Evolutionary conservation across 2,113 vertebrate genomes (phyloP), one percentile per base, ranked within the genome.

Genomic region (Scatophagus argus): DNA sequence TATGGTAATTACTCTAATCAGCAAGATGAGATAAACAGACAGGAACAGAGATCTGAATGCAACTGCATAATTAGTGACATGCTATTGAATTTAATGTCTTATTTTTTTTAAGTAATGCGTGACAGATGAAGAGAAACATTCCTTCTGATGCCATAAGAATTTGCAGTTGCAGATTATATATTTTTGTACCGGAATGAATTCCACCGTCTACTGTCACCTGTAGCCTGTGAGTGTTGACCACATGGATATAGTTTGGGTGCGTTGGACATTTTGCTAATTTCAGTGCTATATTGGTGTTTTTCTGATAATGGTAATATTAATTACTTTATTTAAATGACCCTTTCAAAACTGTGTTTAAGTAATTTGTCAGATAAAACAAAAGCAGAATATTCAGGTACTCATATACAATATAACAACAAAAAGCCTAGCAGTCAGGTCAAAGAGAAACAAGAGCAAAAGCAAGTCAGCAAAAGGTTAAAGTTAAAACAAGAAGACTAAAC

Each of bases 11-110:
- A 62, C 56, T 44, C 19, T 32, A 14, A 75, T 81, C 34, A 58
- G 16, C 21, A n/a, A 27, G 17, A 76, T 36, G 49, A 64, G 51
- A 81, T 58, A 54, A 59, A 63, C 65, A 59, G n/a, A 32, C 44
- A 32, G 9, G 59, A 58, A 41, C 32, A 67, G 10, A 1, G 17
- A 65, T 3, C 19, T n/a, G 19, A 31, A 64, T 29, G 25, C 3
- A 19, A 36, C 27, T 34, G 34, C 21, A 19, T 67, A 67, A 67
- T 49, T 41, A 51, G 41, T 31, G 5, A 25, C 32, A 72, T 71
- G 17, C 36, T 25, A 51, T 46, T 43, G 11, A 27, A 70, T 47
- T 19, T 5, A 23, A 29, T 9, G 4, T 8, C 2, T n/a, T n/a
- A 11, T 16, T 8, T 3, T 16, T 46, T 54, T 3, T 6, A 14